Percentiles rank a stretch among this genome's conserved stretches.
Conservation (phyloP, 2,113 vertebrate species). For the Macroglossus sobrinus region DNA sequence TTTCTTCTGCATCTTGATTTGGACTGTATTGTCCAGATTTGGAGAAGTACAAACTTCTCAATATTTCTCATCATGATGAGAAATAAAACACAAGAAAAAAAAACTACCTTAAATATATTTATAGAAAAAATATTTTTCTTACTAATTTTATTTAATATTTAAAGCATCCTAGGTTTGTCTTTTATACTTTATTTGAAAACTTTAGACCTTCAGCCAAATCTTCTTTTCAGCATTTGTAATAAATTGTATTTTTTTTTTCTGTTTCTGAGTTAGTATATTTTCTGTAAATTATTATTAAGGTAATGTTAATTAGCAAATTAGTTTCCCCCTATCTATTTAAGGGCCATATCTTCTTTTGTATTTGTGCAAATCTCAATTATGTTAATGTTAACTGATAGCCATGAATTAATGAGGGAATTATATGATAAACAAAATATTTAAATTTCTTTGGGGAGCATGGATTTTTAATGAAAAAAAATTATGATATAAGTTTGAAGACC, state of each 20-base stretch:
- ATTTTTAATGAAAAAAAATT: neutral
- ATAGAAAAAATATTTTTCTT: neutral
- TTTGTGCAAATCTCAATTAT: neutral
- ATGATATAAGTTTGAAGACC: neutral
- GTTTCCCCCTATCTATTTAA: neutral
- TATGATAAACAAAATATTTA: neutral
- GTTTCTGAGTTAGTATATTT: neutral
- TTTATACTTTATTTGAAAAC: slow-evolving; percentile 9
- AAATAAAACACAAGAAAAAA: slow-evolving; percentile 13
- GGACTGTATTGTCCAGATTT: neutral
- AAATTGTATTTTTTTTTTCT: neutral
- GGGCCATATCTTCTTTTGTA: neutral
- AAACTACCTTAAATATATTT: neutral
- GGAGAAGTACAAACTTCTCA: neutral
- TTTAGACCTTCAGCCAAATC: neutral
- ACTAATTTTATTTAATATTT: neutral
- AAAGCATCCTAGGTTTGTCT: neutral
- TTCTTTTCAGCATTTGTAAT: neutral
- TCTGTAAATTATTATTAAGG: neutral
- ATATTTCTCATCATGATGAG: neutral
- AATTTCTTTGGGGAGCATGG: neutral
- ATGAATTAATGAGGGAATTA: neutral
- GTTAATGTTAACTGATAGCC: neutral
- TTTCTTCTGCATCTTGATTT: neutral
- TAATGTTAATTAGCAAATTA: neutral